These are phyloP conservation scores for Rhysida immarginata DNA, from an alignment of 1,140 invertebrate genomes.

Conservation along the genomic window DNA sequence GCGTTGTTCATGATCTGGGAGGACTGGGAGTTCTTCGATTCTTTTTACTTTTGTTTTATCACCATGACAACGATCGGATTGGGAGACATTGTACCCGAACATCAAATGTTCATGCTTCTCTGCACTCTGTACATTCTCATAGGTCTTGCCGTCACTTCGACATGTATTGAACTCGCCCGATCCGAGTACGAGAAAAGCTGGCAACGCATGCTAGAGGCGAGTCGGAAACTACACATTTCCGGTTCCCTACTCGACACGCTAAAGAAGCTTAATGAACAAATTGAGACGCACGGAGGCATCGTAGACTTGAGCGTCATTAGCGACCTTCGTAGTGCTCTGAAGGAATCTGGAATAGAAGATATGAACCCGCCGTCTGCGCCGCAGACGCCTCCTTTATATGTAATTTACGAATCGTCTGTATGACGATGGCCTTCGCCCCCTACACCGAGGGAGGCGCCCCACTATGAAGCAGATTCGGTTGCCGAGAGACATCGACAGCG, in stretches of 20 bases:
- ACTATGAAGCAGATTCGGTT: too few species aligned
- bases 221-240: conserved; percentile 43
- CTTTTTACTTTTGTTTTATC: conserved; percentile 87
- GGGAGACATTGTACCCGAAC: conserved; percentile 71
- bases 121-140: conserved; percentile 86
- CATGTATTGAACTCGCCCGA: conserved; percentile 78
- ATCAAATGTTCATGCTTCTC: conserved; percentile 61
- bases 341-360: too few species aligned
- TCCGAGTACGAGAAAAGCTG: conserved; percentile 71
- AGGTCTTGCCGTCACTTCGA: conserved; percentile 81
- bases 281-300: conserved; percentile 38
- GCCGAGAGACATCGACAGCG: too few species aligned
- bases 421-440: conserved; percentile 25
- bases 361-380: background rate
- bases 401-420: conserved; percentile 66
- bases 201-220: conserved; percentile 40
- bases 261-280: conserved; percentile 52
- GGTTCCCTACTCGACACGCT: conserved; percentile 63
- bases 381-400: conserved; percentile 39
- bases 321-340: conserved; percentile 7
- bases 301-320: background rate
- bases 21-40: conserved; percentile 80
- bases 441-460: too few species aligned
- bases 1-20: conserved; percentile 27
- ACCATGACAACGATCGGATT: conserved; percentile 91